Percentiles rank a stretch among this genome's conserved stretches.
Conservation (phyloP, 1,140 invertebrate genomes). For the Anthonomus grandis region DNA sequence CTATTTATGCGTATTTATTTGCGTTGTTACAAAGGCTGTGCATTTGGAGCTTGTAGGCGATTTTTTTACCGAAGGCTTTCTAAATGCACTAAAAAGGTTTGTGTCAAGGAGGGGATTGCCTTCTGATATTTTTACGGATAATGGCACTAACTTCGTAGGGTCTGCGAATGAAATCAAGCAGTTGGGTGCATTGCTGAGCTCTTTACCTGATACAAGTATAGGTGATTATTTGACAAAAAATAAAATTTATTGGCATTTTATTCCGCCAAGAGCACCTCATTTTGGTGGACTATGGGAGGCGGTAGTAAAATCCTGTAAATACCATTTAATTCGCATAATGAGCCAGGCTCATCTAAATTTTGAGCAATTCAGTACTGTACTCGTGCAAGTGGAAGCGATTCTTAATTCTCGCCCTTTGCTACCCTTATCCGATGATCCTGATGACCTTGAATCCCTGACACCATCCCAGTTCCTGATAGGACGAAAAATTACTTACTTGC, state of each 20-base stretch:
- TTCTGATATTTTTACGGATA: conserved; percentile 19
- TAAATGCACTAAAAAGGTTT: conserved; percentile 6
- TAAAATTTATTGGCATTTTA: conserved; percentile 33
- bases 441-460: no score
- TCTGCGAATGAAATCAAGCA: conserved; percentile 10
- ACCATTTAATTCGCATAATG: conserved; percentile 27
- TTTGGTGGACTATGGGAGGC: conserved; percentile 31
- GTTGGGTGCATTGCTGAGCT: neutral
- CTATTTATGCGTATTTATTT: conserved; percentile 10
- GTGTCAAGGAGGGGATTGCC: conserved; percentile 3
- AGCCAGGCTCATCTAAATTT: neutral
- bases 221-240: neutral
- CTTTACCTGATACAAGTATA: neutral
- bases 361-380: conserved; percentile 9
- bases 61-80: neutral
- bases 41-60: neutral
- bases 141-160: conserved; percentile 21
- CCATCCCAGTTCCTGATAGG: no score
- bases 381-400: no score
- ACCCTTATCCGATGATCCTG: no score
- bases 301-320: neutral
- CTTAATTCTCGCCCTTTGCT: no score
- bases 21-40: conserved; percentile 6
- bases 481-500: no score
- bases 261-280: conserved; percentile 22